These are phyloP conservation scores for Channa argus DNA, from an alignment of 2,113 vertebrate genomes.

Conservation along the genomic window DNA sequence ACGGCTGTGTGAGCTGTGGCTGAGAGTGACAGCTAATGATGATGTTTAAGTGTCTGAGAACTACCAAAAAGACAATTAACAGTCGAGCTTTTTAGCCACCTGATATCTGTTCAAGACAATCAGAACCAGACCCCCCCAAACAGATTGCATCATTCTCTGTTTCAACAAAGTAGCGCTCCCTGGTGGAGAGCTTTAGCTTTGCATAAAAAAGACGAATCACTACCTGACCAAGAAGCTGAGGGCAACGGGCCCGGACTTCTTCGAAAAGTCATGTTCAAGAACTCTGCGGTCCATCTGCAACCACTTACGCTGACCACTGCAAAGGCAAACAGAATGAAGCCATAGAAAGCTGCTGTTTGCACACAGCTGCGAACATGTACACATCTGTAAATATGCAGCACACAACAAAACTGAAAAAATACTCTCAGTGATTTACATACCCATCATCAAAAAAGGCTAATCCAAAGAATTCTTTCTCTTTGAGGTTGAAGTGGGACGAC, in stretches of 20 bases:
- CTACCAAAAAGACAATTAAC: not conserved
- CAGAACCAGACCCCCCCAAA: too few species aligned
- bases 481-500: constrained; percentile 99
- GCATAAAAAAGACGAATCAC: constrained; percentile 4
- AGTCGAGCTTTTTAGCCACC: too few species aligned
- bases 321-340: constrained; percentile 41
- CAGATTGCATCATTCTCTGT: not conserved
- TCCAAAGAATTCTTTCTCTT: constrained; percentile 99
- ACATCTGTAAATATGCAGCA: not conserved
- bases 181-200: constrained; percentile 51
- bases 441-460: constrained; percentile 96
- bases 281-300: constrained; percentile 97
- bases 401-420: not conserved
- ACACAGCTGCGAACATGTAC: not conserved
- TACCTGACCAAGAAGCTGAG: constrained; percentile 98
- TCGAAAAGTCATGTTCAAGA: constrained; percentile 97
- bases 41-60: not conserved
- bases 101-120: too few species aligned
- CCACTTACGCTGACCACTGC: constrained; percentile 97
- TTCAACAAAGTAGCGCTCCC: constrained; percentile 47
- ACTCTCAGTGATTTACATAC: constrained; percentile 82
- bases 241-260: constrained; percentile 91
- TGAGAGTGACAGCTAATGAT: not conserved
- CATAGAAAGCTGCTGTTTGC: constrained; percentile 2
- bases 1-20: not conserved